phyloP scores from a whole-genome alignment of 1,140 invertebrate species.

The Drosophila nigromelanica region DNA sequence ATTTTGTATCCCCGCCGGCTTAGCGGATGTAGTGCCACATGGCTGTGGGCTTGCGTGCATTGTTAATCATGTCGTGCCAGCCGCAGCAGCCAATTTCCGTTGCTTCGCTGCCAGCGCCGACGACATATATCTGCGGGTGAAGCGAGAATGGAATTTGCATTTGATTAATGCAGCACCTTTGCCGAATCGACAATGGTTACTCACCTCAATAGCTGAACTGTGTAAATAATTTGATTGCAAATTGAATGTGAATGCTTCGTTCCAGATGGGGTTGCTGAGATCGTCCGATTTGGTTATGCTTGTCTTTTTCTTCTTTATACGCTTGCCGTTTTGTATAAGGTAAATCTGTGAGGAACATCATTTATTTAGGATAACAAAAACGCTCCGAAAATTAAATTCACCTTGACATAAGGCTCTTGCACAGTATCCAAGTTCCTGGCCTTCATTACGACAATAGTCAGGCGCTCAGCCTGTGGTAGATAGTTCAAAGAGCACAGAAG shows the following conservation, averaged over 20 bases:
- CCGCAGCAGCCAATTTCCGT: constrained; percentile 88
- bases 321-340: constrained; percentile 92
- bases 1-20: constrained; percentile 17
- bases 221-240: constrained; percentile 88
- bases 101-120: constrained; percentile 85
- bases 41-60: constrained; percentile 91
- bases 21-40: constrained; percentile 93
- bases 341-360: constrained; percentile 85
- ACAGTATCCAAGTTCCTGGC: constrained; percentile 89
- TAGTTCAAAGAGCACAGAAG: constrained; percentile 93
- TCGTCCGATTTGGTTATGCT: constrained; percentile 94
- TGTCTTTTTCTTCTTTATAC: constrained; percentile 96
- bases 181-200: constrained; percentile 7
- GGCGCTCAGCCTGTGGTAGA: constrained; percentile 92
- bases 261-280: constrained; percentile 96
- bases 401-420: constrained; percentile 95
- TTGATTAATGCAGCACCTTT: no score
- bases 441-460: constrained; percentile 93
- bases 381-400: constrained; percentile 10
- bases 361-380: background rate
- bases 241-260: constrained; percentile 96
- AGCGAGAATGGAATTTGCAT: no score
- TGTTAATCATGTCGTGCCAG: constrained; percentile 92
- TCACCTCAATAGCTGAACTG: constrained; percentile 90
- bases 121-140: constrained; percentile 84